phyloP scores from a whole-genome alignment of 2,113 vertebrate species.

The Eidolon helvum region DNA sequence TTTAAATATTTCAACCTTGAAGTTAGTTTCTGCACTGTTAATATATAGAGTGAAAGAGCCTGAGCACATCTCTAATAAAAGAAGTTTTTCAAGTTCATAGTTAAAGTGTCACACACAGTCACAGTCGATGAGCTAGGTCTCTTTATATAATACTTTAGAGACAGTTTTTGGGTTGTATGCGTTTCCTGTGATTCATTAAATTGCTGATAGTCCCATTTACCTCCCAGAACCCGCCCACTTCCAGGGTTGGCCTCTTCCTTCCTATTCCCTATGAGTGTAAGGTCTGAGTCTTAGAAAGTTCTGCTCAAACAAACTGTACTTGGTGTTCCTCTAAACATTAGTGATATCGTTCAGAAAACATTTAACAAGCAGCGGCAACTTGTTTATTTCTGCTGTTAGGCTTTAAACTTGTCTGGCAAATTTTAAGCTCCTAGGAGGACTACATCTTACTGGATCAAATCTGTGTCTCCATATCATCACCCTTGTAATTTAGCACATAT shows the following conservation, averaged over 20 bases:
- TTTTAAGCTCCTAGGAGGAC: slow-evolving; percentile 16
- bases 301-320: slow-evolving; percentile 62
- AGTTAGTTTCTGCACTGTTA: not conserved
- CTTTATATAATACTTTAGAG: slow-evolving; percentile 34
- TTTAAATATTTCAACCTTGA: not conserved
- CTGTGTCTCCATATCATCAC: not conserved
- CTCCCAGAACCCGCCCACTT: slow-evolving; percentile 76
- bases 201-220: slow-evolving; percentile 61
- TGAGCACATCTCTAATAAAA: not conserved
- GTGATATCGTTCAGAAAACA: slow-evolving; percentile 48
- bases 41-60: not conserved
- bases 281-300: slow-evolving; percentile 72
- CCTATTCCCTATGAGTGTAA: slow-evolving; percentile 73
- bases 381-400: slow-evolving; percentile 7
- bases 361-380: not conserved
- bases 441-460: not conserved
- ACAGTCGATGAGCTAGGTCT: not conserved
- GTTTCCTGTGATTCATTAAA: slow-evolving; percentile 85
- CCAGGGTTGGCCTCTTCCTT: slow-evolving; percentile 84
- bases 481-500: not conserved
- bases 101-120: not conserved
- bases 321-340: slow-evolving; percentile 51
- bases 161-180: not conserved
- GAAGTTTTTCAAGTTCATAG: not conserved
- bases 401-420: slow-evolving; percentile 20